Percentiles rank a stretch among this genome's conserved stretches.
These are phyloP conservation scores for Clusia tigrina DNA, from an alignment of 2,888 invertebrate genomes.

Conservation along the genomic window DNA sequence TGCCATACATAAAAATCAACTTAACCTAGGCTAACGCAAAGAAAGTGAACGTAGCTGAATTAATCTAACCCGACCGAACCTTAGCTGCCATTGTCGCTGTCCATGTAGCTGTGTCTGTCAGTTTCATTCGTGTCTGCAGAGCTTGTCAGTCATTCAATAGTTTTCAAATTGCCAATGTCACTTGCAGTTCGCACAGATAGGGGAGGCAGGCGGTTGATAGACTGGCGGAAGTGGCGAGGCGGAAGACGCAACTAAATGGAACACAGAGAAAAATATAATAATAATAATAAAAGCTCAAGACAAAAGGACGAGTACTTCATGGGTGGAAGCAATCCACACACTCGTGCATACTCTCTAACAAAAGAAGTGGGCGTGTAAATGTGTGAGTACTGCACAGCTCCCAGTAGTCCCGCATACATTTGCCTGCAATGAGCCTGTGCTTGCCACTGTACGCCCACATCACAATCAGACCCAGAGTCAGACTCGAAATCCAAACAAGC, in stretches of 20 bases:
- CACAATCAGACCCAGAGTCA: constrained; percentile 57
- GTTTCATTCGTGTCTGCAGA: constrained; percentile 61
- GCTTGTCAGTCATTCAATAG: constrained; percentile 62
- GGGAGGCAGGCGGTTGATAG: constrained; percentile 12
- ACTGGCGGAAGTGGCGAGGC: constrained; percentile 47
- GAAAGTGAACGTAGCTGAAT: constrained; percentile 15
- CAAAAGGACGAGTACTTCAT: constrained; percentile 54
- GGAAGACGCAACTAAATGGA: constrained; percentile 56
- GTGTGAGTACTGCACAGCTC: constrained; percentile 30
- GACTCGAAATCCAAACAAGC: constrained; percentile 58
- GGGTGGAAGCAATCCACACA: background rate
- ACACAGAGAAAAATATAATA: constrained; percentile 47
- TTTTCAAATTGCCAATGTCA: constrained; percentile 61
- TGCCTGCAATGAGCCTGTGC: background rate
- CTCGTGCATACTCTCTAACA: background rate
- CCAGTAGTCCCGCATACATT: background rate
- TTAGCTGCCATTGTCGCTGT: constrained; percentile 24
- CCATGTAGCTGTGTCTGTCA: constrained; percentile 46
- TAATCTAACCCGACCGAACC: background rate
- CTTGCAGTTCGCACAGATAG: constrained; percentile 50
- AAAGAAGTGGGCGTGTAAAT: constrained; percentile 20
- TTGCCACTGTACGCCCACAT: constrained; percentile 39
- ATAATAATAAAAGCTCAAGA: constrained; percentile 56
- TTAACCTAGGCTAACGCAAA: background rate
- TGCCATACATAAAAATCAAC: too few species aligned